These are phyloP conservation scores for Catocala fraxini DNA, from an alignment of 2,888 invertebrate genomes.

Conservation along the genomic window DNA sequence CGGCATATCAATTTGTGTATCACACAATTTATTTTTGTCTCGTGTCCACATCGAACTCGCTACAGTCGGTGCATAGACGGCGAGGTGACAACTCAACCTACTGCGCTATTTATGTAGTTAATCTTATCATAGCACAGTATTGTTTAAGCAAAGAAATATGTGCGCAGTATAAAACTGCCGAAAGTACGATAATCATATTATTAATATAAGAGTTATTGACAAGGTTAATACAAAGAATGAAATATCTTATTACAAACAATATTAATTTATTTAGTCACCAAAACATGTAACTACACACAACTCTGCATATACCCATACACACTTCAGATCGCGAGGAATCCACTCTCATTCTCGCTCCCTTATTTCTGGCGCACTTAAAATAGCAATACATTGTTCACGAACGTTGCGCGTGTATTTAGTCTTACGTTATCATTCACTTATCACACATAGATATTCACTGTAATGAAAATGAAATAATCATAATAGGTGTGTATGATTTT, in stretches of 20 bases:
- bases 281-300: conserved; percentile 51
- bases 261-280: conserved; percentile 68
- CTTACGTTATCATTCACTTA: conserved; percentile 15
- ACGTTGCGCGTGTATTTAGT: conserved; percentile 19
- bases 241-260: conserved; percentile 61
- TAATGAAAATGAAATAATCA: conserved; percentile 16
- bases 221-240: conserved; percentile 20
- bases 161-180: too few species aligned
- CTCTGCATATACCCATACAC: conserved; percentile 53
- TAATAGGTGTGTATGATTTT: conserved; percentile 12
- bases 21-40: too few species aligned
- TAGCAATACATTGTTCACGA: conserved; percentile 15
- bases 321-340: conserved; percentile 63
- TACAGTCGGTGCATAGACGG: too few species aligned
- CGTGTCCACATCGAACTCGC: too few species aligned
- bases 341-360: conserved; percentile 43
- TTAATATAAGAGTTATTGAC: too few species aligned
- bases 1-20: too few species aligned
- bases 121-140: too few species aligned
- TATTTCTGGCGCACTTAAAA: conserved; percentile 28
- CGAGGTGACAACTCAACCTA: too few species aligned
- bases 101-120: too few species aligned
- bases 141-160: too few species aligned
- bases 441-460: conserved; percentile 12
- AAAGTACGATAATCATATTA: too few species aligned